Base-by-base conservation (phyloP, 2,888 invertebrate species). In the Ceriagrion tenellum region DNA sequence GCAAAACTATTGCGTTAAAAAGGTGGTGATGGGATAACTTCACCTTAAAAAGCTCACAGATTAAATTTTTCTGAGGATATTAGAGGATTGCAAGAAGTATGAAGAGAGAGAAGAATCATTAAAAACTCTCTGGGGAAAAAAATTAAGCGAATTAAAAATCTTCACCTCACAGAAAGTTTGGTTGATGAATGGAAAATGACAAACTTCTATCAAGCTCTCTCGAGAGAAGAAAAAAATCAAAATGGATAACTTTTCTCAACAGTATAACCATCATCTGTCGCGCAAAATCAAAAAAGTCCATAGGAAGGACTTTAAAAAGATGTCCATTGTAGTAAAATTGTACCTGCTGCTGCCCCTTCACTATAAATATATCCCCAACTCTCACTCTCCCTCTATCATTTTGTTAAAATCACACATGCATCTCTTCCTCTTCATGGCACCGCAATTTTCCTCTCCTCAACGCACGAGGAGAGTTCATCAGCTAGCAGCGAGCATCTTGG, bases 341-440 rank as follows among this genome's bases (percentile, higher is more conserved):
- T 47, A 47, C 93, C 69, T 69, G 47, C 93, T 69, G 69, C 69
- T 69, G 93, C 93, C 93, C 93, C 59, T 69, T 69, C 69, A 93
- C 55, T 69, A 91, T 59, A 59, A 91, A 91, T 91, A 91, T 91
- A 59, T 91, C 91, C 63, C 91, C 63, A 81, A 35, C 81, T 35
- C 81, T 35, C 81, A 35, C 81, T 35, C 81, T 35, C 81, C 40
- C 40, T 40, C 91, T 69, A 63, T 63, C 91, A 63, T 91, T 63
- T 40, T 40, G 2, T 91, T 91, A 47, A 69, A 93, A 93, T 47
- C 69, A 93, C 69, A 69, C 69, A 69, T 93, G 35, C 47, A 23
- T 47, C 55, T 74, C 74, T 74, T 93, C 93, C 47, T 63, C 93
- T 47, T 74, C 91, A 91, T 91, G 91, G 91, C 91, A 91, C 91